Percentiles rank a stretch among this genome's conserved stretches.
These are phyloP conservation scores for Melanotaenia parkinsoni DNA, from an alignment of 2,797 vertebrate species.

Conservation along the genomic window DNA sequence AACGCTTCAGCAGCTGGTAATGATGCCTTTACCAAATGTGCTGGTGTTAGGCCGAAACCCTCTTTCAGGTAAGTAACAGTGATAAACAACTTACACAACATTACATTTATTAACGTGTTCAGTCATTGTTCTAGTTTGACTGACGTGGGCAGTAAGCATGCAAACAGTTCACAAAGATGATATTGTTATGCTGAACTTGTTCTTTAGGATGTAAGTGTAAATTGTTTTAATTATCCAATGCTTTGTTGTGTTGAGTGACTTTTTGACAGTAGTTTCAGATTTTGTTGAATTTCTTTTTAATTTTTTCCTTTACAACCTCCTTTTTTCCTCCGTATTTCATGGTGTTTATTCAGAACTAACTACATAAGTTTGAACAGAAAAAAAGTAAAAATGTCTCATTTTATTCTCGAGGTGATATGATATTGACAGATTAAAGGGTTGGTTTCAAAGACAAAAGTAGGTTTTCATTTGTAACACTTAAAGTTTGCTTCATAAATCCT, in stretches of 20 bases:
- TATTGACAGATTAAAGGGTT: background rate
- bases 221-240: conserved; percentile 25
- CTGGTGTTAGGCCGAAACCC: conserved; percentile 93
- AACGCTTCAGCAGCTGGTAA: conserved; percentile 94
- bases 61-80: conserved; percentile 88
- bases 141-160: background rate
- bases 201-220: conserved; percentile 13
- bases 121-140: background rate
- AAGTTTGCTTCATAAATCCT: background rate
- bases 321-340: conserved; percentile 22
- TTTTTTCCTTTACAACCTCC: conserved; percentile 8
- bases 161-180: conserved; percentile 23
- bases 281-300: background rate
- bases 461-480: background rate
- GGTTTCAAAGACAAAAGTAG: background rate
- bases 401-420: conserved; percentile 3
- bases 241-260: conserved; percentile 32
- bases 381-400: background rate
- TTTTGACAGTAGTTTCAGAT: conserved; percentile 1
- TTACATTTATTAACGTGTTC: background rate
- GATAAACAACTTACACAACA: background rate
- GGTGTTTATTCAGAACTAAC: background rate
- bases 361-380: background rate
- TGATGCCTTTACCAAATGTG: conserved; percentile 97
- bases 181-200: background rate